Base-by-base conservation (phyloP, 2,113 vertebrate genomes). In the Cygnus atratus region DNA sequence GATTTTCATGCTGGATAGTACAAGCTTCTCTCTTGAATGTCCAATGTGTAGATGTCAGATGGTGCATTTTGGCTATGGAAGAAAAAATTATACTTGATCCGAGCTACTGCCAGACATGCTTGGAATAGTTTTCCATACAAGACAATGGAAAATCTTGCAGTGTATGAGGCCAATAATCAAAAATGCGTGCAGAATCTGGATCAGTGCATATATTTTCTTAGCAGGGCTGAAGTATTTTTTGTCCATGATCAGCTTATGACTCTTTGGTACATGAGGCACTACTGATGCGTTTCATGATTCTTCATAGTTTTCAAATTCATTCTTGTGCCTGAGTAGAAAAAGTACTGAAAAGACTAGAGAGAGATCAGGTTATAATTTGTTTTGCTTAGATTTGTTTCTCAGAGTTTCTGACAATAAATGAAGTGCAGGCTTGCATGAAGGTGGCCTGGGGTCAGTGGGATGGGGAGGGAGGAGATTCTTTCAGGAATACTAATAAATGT, bases 391-490 rank as follows among this genome's bases (percentile, higher is more conserved):
- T 78, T 95, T 88, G 65, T 87, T 93, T 91, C 75, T 90, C 83
- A 72, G 83, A 48, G 78, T 92, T 92, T 94, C 93, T 95, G 90
- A 86, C 90, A 87, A 93, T 52, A 87, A 97, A 96, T 90, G 90
- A 90, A 92, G 88, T 87, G 85, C 88, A 96, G 58, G 70, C 83
- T 92, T 96, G 93, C 83, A 48, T 95, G 95, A 96, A 96, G 90
- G 93, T 94, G 88, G 88, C 52, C 33, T 75, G 70, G 88, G 93
- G 88, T 97, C 91, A 93, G 90, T 87, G 95, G 90, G 93, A 92
- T 88, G 95, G 88, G 48, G 35, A 88, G 29, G 92, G 92, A 93
- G 90, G 92, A 84, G 85, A 72, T 75, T 75, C 90, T 84, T 93
- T 95, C 93, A 92, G 67, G 93, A 96, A 95, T 84, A 78, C 58